These are phyloP conservation scores for Ranitomeya imitator DNA, from an alignment of 2,113 vertebrate genomes.

Conservation along the genomic window DNA sequence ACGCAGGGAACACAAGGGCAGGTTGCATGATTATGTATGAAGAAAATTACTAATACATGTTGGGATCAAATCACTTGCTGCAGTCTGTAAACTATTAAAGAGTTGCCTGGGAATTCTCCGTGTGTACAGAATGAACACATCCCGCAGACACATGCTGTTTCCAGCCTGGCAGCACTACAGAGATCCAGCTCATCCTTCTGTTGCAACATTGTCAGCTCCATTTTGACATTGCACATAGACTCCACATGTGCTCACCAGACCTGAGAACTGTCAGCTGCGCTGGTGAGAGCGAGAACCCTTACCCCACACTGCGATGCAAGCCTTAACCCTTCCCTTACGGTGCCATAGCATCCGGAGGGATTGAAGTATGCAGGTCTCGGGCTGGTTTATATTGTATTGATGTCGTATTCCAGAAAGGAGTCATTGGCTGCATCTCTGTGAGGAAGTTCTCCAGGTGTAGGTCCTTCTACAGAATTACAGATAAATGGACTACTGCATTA, in stretches of 20 bases:
- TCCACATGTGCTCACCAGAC: slow-evolving; percentile 49
- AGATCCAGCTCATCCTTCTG: slow-evolving; percentile 31
- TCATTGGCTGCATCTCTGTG: no score
- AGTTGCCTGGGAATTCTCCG: slow-evolving; percentile 10
- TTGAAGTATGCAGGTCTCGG: no score
- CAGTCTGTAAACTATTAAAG: slow-evolving; percentile 29
- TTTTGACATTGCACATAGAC: neutral
- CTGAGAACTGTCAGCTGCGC: slow-evolving; percentile 12
- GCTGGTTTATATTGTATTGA: no score
- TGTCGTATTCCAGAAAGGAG: no score
- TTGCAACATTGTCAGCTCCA: slow-evolving; percentile 30
- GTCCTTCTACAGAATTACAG: no score
- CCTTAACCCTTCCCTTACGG: slow-evolving; percentile 21
- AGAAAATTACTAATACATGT: neutral
- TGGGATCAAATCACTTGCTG: slow-evolving; percentile 2
- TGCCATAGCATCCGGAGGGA: no score
- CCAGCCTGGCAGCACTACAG: slow-evolving; percentile 50
- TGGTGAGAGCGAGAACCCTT: slow-evolving; percentile 12
- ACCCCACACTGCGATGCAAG: slow-evolving; percentile 32
- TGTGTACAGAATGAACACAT: slow-evolving; percentile 18
- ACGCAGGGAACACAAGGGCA: neutral
- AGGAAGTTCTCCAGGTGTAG: no score
- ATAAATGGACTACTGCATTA: no score
- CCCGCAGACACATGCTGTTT: slow-evolving; percentile 44
- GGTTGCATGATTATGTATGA: neutral